Evolutionary conservation across 2,888 invertebrate species (phyloP).

Genomic region (Calephelis perditalis): DNA sequence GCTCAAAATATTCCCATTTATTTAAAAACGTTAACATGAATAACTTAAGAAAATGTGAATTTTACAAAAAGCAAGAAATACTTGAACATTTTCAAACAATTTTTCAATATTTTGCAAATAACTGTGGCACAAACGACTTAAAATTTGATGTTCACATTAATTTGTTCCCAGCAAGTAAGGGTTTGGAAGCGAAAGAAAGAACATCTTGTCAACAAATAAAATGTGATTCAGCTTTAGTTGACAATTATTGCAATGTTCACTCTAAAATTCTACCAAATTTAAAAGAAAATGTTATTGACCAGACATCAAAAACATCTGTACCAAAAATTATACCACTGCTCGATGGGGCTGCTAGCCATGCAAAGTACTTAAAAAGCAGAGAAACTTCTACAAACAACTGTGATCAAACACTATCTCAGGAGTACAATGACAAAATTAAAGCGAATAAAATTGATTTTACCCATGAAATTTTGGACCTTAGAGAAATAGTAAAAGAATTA

Average conservation of each 20-base stretch:
- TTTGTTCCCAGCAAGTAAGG: conserved; percentile 34
- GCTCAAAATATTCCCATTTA: conserved; percentile 37
- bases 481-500: conserved; percentile 3
- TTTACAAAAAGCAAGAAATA: conserved; percentile 25
- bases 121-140: conserved; percentile 40
- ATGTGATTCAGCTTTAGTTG: not conserved
- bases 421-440: conserved; percentile 28
- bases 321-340: conserved; percentile 49
- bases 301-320: conserved; percentile 21
- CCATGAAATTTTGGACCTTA: conserved; percentile 44
- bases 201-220: not conserved
- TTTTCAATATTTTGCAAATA: conserved; percentile 43
- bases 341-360: conserved; percentile 48
- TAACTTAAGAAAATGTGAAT: conserved; percentile 19
- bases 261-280: conserved; percentile 2
- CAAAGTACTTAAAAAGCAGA: conserved; percentile 42
- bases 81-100: conserved; percentile 42
- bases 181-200: not conserved
- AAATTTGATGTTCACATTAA: conserved; percentile 53
- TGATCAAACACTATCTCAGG: conserved; percentile 21
- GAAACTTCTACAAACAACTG: conserved; percentile 32
- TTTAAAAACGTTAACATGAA: conserved; percentile 35
- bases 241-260: not conserved
- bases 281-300: conserved; percentile 9
- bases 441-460: conserved; percentile 35